Evolutionary conservation across 64 coral and sea anemone genomes (phyloP), one percentile per base, ranked within the genome.

Genomic region (Montipora sp.): DNA sequence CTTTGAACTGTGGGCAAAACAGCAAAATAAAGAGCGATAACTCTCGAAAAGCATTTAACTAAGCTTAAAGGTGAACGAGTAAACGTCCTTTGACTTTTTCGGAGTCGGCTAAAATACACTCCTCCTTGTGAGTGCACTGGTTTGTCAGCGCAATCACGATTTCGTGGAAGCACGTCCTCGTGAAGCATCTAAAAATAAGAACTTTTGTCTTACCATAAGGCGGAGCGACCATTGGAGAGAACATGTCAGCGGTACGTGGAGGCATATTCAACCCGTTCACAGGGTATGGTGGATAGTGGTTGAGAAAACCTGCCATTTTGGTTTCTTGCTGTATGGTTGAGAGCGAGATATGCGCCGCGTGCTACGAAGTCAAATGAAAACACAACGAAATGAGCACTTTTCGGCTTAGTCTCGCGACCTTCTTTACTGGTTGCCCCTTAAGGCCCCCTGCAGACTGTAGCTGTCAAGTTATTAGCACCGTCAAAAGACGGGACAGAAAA

Each of bases 291-390:
- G 95, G 93, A 77, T 98, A 98, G 69, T 98, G 92, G 74, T 98
- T 98, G 8, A 98, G 79, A 91, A 98, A 98, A 47, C 95, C 95
- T 49, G 95, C 95, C 95, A 98, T 98, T 23, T 90, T 91, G 45
- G 47, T 83, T 82, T 92, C 79, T 84, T 68, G 51, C 7, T 93
- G 83, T 47, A 75, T 75, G 59, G 7, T 77, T 51, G 72, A 19
- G 72, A 77, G 51, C 11, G 72, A 59, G 73, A 66, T 75, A 19
- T 84, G 75, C 60, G 94, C 48, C 81, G 88, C 67, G 88, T 79
- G 83, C 84, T 91, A 43, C 58, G 80, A 68, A 91, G 55, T 53
- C 70, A 73, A 83, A 88, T 83, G 82, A 96, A 96, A 93, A 81
- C 91, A 96, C 72, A 80, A 46, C 81, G 82, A 85, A 72, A 68